Conservation (phyloP, 2,888 invertebrate genomes). For the Agrochola lota region DNA sequence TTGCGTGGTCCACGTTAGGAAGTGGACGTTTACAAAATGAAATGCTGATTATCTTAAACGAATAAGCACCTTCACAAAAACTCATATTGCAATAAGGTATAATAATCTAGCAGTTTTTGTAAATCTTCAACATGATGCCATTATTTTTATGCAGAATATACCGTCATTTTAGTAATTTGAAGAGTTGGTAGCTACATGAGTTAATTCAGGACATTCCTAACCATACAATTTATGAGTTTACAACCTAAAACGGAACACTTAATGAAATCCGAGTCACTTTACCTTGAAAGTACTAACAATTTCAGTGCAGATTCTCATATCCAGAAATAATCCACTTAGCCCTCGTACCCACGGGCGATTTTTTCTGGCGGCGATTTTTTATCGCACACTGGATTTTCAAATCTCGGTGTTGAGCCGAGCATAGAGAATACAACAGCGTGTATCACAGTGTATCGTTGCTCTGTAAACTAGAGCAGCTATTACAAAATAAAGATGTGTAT, state of each 20-base stretch:
- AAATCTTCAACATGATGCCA: neutral
- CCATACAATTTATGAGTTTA: slow-evolving; percentile 8
- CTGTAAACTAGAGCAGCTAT: no score
- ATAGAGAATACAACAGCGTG: neutral
- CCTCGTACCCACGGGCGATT: neutral
- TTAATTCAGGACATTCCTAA: slow-evolving; percentile 32
- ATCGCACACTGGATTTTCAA: neutral
- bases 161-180: neutral
- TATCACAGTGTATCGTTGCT: no score
- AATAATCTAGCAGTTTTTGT: neutral
- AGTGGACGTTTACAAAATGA: neutral
- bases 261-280: slow-evolving; percentile 24
- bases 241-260: slow-evolving; percentile 33
- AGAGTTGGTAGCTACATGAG: neutral
- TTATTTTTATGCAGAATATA: neutral
- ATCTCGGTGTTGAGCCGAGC: neutral
- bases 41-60: neutral
- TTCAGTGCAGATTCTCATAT: slow-evolving; percentile 1
- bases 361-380: neutral
- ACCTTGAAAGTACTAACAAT: slow-evolving; percentile 17
- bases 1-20: neutral
- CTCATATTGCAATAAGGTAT: neutral
- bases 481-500: no score
- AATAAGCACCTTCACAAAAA: neutral
- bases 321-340: neutral